Evolutionary conservation across 2,888 invertebrate genomes (phyloP).

Genomic region (Sphinx pinastri): DNA sequence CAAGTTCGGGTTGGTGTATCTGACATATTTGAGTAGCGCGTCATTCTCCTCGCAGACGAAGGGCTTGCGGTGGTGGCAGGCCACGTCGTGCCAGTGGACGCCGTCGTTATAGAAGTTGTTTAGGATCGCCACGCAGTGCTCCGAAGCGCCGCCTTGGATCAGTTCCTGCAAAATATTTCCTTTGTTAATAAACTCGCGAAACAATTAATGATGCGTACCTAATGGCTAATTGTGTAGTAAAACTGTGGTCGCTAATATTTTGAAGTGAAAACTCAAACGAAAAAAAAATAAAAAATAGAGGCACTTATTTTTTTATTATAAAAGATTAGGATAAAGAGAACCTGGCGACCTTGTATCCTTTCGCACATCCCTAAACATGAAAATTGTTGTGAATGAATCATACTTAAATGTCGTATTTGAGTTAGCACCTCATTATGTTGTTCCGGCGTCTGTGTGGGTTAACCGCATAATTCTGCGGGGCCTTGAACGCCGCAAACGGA

Average conservation of each 20-base stretch:
- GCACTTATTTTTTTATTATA: not conserved
- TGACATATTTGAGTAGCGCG: constrained; percentile 92
- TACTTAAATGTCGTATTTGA: constrained; percentile 36
- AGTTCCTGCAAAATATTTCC: constrained; percentile 81
- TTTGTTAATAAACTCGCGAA: not conserved
- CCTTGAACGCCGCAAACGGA: constrained; percentile 66
- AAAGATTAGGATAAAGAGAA: constrained; percentile 26
- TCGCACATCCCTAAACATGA: constrained; percentile 38
- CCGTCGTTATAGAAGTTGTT: constrained; percentile 97
- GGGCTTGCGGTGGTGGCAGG: constrained; percentile 94
- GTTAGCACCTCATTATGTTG: constrained; percentile 41
- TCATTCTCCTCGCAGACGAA: constrained; percentile 96
- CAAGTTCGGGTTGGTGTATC: constrained; percentile 91
- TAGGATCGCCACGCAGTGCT: constrained; percentile 92
- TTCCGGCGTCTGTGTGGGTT: constrained; percentile 49
- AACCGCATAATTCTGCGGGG: constrained; percentile 47
- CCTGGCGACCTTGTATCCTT: constrained; percentile 39
- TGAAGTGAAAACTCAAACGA: not conserved
- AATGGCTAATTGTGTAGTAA: no score
- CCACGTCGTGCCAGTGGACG: constrained; percentile 95
- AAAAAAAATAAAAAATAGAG: not conserved
- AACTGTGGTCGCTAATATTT: no score
- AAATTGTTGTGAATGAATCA: constrained; percentile 38
- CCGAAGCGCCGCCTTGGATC: constrained; percentile 91
- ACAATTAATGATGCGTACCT: no score